Conservation (phyloP, 2,888 invertebrate genomes). For the Nomada ferruginata region DNA sequence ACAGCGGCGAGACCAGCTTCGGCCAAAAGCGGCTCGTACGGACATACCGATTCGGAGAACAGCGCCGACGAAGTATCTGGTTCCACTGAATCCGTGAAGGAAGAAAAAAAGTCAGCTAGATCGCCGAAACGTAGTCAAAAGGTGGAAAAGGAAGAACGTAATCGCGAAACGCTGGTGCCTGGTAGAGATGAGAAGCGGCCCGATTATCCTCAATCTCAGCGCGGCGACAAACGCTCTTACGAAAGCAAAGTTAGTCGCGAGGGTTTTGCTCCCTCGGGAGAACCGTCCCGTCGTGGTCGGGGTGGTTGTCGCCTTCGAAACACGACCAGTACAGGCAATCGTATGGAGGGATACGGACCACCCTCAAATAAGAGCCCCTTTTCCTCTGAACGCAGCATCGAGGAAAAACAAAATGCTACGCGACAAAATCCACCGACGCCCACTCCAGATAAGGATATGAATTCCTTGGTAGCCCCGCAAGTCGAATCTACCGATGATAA, state of each 20-base stretch:
- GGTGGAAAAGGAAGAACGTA: conserved; percentile 87
- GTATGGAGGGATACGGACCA: conserved; percentile 92
- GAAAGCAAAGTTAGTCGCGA: conserved; percentile 85
- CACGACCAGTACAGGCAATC: conserved; percentile 84
- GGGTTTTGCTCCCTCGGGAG: conserved; percentile 94
- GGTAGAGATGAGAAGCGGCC: conserved; percentile 79
- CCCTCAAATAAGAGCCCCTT: conserved; percentile 92
- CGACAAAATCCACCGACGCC: conserved; percentile 79
- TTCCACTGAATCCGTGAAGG: conserved; percentile 86
- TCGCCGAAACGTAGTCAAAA: conserved; percentile 85
- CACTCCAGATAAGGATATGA: conserved; percentile 81
- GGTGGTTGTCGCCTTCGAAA: conserved; percentile 84
- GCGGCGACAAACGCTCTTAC: conserved; percentile 79
- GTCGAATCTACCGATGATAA: conserved; percentile 86
- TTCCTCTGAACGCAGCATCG: conserved; percentile 83
- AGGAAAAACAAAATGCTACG: conserved; percentile 84
- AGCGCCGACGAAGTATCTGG: conserved; percentile 89
- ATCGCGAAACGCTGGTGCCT: conserved; percentile 84
- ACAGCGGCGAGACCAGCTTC: conserved; percentile 82
- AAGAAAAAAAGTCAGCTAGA: conserved; percentile 86
- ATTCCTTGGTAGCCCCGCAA: conserved; percentile 68
- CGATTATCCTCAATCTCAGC: conserved; percentile 73
- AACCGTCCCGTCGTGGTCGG: conserved; percentile 94
- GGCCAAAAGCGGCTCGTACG: conserved; percentile 84
- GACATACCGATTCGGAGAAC: conserved; percentile 90